phyloP scores from a whole-genome alignment of 2,797 vertebrate genomes.

The Nasua narica region DNA sequence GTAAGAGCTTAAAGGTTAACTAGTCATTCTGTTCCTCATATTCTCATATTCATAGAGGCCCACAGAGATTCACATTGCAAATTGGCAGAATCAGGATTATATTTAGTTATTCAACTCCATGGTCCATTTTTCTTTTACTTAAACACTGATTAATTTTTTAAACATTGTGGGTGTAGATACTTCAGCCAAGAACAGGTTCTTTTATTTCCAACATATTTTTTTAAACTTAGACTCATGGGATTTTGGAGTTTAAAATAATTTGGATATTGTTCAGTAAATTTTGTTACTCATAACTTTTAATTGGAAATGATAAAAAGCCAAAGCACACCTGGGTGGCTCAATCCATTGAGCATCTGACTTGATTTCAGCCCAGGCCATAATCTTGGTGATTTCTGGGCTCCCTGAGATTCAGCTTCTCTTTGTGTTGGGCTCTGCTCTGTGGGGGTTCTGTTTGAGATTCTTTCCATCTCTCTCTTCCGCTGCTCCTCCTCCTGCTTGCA shows the following conservation, averaged over 20 bases:
- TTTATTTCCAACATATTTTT: not conserved
- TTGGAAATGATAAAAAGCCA: slow-evolving; percentile 14
- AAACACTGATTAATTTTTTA: slow-evolving; percentile 6
- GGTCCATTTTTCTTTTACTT: not conserved
- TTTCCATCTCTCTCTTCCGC: not conserved
- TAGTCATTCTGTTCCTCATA: not conserved
- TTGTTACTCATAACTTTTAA: not conserved
- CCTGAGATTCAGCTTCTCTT: not conserved
- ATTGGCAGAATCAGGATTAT: not conserved
- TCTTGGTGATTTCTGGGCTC: not conserved
- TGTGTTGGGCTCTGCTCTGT: not conserved
- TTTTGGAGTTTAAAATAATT: slow-evolving; percentile 25
- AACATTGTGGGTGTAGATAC: not conserved
- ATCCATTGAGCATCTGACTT: not conserved
- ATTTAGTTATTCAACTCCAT: not conserved
- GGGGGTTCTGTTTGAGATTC: not conserved
- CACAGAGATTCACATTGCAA: not conserved
- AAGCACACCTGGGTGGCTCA: not conserved
- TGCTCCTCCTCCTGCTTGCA: not conserved
- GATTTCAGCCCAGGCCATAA: not conserved
- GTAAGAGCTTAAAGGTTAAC: not conserved
- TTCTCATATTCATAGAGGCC: not conserved
- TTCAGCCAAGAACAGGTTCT: not conserved
- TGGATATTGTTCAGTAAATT: slow-evolving; percentile 19
- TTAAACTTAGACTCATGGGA: not conserved